These are phyloP conservation scores for Coendou prehensilis DNA, from an alignment of 2,797 vertebrate genomes.

Conservation along the genomic window DNA sequence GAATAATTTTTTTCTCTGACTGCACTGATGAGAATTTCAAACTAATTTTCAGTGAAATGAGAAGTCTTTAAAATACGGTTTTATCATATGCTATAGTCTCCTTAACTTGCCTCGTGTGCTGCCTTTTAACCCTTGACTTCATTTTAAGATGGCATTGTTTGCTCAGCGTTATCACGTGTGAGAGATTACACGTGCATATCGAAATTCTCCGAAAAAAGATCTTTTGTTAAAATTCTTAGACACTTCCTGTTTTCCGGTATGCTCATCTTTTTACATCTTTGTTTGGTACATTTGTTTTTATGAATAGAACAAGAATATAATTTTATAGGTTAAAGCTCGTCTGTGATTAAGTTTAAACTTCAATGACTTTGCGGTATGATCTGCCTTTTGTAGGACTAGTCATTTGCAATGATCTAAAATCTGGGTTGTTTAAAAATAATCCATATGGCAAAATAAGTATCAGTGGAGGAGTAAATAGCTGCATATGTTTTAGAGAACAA, in stretches of 20 bases:
- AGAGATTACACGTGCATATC: background rate
- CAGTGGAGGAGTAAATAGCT: slow-evolving; percentile 23
- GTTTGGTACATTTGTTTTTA: slow-evolving; percentile 4
- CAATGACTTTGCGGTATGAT: background rate
- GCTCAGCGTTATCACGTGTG: background rate
- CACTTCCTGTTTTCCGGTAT: background rate
- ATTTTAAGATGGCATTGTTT: slow-evolving; percentile 49
- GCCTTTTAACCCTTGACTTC: slow-evolving; percentile 47
- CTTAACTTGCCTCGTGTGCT: slow-evolving; percentile 38
- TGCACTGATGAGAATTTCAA: slow-evolving; percentile 86
- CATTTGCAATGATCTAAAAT: background rate
- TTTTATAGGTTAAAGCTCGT: background rate
- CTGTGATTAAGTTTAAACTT: slow-evolving; percentile 46
- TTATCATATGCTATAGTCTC: slow-evolving; percentile 76
- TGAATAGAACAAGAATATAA: background rate
- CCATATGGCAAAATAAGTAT: background rate
- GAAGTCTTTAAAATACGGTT: slow-evolving; percentile 79
- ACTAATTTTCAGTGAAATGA: slow-evolving; percentile 85
- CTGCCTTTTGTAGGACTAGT: background rate
- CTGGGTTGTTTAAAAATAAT: slow-evolving; percentile 50
- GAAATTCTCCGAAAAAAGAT: background rate
- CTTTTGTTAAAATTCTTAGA: background rate
- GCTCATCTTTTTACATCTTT: background rate
- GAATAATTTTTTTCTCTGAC: slow-evolving; percentile 83
- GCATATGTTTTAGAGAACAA: slow-evolving; percentile 35